Conservation (phyloP, 2,113 vertebrate genomes). For the Microcebus lehilahytsara region DNA sequence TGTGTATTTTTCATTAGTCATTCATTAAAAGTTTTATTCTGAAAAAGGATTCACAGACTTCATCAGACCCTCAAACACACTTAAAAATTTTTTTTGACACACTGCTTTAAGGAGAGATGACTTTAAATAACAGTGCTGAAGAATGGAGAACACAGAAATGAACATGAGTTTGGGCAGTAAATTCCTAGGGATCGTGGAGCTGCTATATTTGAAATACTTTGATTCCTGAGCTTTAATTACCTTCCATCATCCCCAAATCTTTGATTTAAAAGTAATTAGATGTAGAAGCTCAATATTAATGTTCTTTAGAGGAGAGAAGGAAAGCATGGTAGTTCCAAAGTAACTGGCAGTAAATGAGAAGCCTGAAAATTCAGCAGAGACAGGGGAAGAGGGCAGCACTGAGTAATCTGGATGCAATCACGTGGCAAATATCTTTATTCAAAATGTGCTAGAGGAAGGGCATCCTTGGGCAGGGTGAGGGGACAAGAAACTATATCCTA, state of each 20-base stretch:
- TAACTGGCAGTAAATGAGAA: neutral
- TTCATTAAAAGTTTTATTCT: neutral
- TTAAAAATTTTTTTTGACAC: neutral
- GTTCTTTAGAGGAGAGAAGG: neutral
- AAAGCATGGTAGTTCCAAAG: neutral
- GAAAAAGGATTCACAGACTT: neutral
- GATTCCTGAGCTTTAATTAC: neutral
- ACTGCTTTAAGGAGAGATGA: neutral
- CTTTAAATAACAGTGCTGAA: neutral
- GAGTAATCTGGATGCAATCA: neutral
- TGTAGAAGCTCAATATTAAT: neutral
- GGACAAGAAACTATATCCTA: neutral
- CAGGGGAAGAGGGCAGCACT: accelerated
- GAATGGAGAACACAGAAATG: neutral
- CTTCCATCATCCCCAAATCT: neutral
- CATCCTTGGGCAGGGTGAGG: neutral
- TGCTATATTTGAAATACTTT: neutral
- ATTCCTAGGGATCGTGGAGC: neutral
- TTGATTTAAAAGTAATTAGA: neutral
- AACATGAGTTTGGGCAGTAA: neutral
- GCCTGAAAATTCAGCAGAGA: neutral
- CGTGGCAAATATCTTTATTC: neutral
- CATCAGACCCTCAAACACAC: neutral
- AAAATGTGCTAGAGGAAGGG: neutral
- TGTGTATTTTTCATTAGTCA: neutral